Evolutionary conservation across 2,797 vertebrate species (phyloP).

Genomic region (Propithecus deckenii): DNA sequence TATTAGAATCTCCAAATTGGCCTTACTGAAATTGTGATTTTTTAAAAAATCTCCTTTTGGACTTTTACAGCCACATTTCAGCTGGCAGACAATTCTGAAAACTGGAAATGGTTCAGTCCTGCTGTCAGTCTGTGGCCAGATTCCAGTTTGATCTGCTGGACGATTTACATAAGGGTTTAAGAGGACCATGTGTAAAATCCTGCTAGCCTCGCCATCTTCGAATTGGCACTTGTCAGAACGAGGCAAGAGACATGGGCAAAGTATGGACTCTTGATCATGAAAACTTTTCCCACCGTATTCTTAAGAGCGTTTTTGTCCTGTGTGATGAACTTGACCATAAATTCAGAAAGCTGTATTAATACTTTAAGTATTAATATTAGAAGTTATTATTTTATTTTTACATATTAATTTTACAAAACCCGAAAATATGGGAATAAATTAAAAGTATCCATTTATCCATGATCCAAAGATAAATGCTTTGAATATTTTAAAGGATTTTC

Average conservation of each 20-base stretch:
- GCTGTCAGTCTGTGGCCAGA: not conserved
- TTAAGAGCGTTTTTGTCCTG: not conserved
- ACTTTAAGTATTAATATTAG: not conserved
- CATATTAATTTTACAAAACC: not conserved
- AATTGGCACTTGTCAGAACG: not conserved
- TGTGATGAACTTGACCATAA: not conserved
- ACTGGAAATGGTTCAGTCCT: slow-evolving; percentile 76
- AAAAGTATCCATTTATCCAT: not conserved
- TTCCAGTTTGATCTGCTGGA: not conserved
- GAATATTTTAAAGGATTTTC: not conserved
- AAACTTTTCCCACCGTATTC: not conserved
- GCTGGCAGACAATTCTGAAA: slow-evolving; percentile 56
- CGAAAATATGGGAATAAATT: not conserved
- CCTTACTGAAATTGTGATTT: slow-evolving; percentile 79
- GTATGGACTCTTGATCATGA: not conserved
- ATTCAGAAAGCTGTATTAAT: not conserved
- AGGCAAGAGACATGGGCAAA: not conserved
- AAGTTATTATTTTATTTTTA: not conserved
- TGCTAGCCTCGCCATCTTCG: not conserved
- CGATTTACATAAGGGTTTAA: not conserved
- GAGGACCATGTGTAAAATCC: not conserved
- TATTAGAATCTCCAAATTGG: slow-evolving; percentile 76
- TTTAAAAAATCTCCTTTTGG: slow-evolving; percentile 61
- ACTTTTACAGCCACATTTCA: slow-evolving; percentile 74
- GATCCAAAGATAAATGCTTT: not conserved